Conservation (phyloP, 2,888 invertebrate genomes). For the Hedya salicella region DNA sequence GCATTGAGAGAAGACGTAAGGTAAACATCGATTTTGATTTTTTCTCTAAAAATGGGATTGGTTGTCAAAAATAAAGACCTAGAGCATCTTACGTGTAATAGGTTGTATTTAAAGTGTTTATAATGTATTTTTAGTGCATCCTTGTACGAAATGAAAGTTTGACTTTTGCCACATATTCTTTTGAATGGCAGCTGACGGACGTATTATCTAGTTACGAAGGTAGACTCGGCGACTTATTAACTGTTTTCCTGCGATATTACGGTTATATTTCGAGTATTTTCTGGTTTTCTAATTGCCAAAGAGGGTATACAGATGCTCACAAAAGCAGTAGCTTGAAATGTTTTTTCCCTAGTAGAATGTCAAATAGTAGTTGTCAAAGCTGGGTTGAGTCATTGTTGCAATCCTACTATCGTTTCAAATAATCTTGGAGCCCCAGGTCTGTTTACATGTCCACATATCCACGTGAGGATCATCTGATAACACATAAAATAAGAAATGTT, state of each 20-base stretch:
- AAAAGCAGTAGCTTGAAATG: conserved; percentile 66
- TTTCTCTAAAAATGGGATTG: conserved; percentile 75
- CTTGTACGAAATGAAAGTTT: conserved; percentile 85
- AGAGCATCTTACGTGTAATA: conserved; percentile 57
- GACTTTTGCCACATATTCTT: conserved; percentile 86
- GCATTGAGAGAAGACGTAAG: conserved; percentile 84
- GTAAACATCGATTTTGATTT: conserved; percentile 85
- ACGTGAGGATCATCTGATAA: conserved; percentile 61
- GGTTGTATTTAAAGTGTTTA: conserved; percentile 71
- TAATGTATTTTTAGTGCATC: conserved; percentile 84
- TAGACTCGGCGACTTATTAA: conserved; percentile 73
- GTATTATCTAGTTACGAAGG: conserved; percentile 77
- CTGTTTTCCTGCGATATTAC: conserved; percentile 63
- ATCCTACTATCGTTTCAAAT: conserved; percentile 63
- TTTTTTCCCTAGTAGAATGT: conserved; percentile 80
- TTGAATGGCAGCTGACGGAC: conserved; percentile 85
- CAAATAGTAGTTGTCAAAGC: conserved; percentile 83
- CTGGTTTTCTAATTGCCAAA: conserved; percentile 53
- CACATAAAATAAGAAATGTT: conserved; percentile 48
- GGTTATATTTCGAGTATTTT: conserved; percentile 61
- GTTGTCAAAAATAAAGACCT: conserved; percentile 61
- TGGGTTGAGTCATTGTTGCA: conserved; percentile 83
- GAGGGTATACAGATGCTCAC: conserved; percentile 62
- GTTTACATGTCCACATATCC: conserved; percentile 45
- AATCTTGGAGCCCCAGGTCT: conserved; percentile 53